Base-by-base conservation (phyloP, 1,140 invertebrate genomes). In the Drosophila lacteicornis region DNA sequence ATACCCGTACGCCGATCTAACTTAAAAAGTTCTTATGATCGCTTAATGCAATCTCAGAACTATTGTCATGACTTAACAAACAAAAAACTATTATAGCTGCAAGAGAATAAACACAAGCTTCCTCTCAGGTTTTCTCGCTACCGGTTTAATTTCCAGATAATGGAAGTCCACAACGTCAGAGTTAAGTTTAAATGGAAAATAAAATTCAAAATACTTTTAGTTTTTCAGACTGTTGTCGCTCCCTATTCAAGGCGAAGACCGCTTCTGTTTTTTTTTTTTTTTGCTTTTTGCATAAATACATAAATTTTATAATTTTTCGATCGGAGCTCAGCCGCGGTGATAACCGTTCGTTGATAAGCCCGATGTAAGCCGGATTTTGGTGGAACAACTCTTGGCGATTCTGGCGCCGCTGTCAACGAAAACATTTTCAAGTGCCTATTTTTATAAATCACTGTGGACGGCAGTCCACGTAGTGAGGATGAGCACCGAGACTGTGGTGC, bases 141-240 rank as follows among this genome's bases (percentile, higher is more conserved):
- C 85, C 90, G 81, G 85, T 90, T 81, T 81, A 76, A 57, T 80
- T 75, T 36, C 80, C 80, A 87, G 85, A 85, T 87, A 85, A 87
- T 85, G 82, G 79, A 76, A 61, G 62, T 70, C 65, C 43, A 75
- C 76, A 80, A 73, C 49, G 53, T 45, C 45, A 65, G 60, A 36
- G 36, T 75, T 17, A 38, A 43, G 50, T 55, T 70, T 50, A 25
- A 25, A 25, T 25, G 22, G 22, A 59, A 68, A 60, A 73, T 50
- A 45, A 40, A 56, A 53, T 49, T 51, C 42, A 27, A 46, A 61
- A 59, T 27, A 57, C 47, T 66, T 73, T 80, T 77, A 55, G 46
- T 38, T 62, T 74, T 57, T 46, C 49, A 65, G 66, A 76, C 59
- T 61, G 25, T 55, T 55, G 85, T 65, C 85, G 81, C 84, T 73